Conservation (phyloP, 1,140 invertebrate genomes). For the Hylaeus anthracinus region DNA sequence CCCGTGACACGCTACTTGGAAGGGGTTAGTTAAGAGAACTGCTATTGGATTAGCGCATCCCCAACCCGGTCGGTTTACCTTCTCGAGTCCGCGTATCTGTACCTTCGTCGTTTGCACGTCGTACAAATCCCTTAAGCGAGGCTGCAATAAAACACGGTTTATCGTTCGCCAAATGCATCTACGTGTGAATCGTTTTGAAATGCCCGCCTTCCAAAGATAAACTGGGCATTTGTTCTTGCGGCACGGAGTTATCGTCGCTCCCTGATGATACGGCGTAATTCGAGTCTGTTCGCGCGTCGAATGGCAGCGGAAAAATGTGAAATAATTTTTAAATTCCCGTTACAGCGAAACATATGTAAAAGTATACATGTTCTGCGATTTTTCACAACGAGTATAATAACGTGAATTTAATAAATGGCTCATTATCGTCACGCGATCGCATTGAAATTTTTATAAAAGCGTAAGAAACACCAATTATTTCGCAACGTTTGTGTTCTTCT, state of each 20-base stretch:
- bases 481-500: too few relatives aligned
- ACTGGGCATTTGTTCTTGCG: constrained; percentile 38
- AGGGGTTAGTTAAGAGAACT: constrained; percentile 74
- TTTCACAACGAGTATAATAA: too few relatives aligned
- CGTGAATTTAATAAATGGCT: too few relatives aligned
- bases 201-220: constrained; percentile 35
- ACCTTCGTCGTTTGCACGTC: constrained; percentile 70
- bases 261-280: constrained; percentile 4
- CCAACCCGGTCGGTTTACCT: constrained; percentile 56
- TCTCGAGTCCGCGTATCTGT: constrained; percentile 55
- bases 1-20: constrained; percentile 63
- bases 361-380: background rate
- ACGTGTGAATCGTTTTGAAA: constrained; percentile 51
- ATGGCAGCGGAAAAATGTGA: background rate
- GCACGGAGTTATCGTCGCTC: constrained; percentile 21
- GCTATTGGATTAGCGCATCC: constrained; percentile 75
- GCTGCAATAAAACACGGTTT: constrained; percentile 72
- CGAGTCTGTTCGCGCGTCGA: background rate
- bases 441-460: too few relatives aligned
- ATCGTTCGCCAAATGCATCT: constrained; percentile 64
- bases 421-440: too few relatives aligned
- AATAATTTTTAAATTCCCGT: background rate
- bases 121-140: constrained; percentile 72
- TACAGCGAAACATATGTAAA: too few relatives aligned
- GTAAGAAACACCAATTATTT: too few relatives aligned